Evolutionary conservation across 1,140 invertebrate genomes (phyloP).

Genomic region (Drosophila bipectinata): DNA sequence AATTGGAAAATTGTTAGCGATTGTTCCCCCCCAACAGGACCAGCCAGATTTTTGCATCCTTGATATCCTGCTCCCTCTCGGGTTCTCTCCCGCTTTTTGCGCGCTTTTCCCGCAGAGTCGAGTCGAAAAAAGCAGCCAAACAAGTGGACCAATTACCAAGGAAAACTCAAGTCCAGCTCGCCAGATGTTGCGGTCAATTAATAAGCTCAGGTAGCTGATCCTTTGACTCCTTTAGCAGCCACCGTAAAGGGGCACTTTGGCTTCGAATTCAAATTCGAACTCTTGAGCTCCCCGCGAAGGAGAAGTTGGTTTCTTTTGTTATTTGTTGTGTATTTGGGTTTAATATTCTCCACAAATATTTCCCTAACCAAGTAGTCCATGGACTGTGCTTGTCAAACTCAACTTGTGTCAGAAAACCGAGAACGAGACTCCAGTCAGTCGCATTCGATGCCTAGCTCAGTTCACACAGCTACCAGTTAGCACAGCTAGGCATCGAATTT

Average conservation of each 20-base stretch:
- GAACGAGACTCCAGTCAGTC: no score
- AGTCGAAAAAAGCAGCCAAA: not conserved
- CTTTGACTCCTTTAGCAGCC: no score
- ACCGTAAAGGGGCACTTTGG: not conserved
- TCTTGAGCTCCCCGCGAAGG: not conserved
- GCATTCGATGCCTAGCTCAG: no score
- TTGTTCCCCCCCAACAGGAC: not conserved
- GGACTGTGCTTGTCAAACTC: no score
- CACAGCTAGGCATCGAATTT: no score
- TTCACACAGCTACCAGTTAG: no score
- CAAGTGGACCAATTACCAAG: constrained; percentile 23
- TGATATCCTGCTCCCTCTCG: not conserved
- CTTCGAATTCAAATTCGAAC: not conserved
- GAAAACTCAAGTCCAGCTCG: constrained; percentile 21
- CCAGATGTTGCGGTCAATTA: constrained; percentile 43
- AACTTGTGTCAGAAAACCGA: no score
- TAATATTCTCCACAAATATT: no score
- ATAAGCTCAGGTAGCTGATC: constrained; percentile 1
- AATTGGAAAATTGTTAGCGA: not conserved
- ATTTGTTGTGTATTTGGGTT: no score
- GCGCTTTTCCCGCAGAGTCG: constrained; percentile 1
- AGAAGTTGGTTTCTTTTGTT: not conserved
- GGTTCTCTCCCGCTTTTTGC: not conserved
- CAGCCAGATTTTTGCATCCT: not conserved
- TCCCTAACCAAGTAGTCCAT: not conserved